These are phyloP conservation scores for Melipona bicolor DNA, from an alignment of 2,888 invertebrate genomes.

Conservation along the genomic window DNA sequence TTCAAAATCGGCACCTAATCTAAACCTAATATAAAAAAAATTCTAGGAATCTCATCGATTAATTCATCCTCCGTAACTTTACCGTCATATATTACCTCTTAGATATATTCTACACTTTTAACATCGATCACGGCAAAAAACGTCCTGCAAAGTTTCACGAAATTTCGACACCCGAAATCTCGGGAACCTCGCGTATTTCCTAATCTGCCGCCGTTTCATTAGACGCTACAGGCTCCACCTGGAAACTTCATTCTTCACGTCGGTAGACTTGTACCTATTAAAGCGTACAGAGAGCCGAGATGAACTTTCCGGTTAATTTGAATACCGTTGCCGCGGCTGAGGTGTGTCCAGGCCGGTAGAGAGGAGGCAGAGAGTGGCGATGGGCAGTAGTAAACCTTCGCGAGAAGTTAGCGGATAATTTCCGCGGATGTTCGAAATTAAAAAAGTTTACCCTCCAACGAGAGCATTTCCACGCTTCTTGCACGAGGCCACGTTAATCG, in stretches of 20 bases:
- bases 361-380: neutral
- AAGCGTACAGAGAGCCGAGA: conserved; percentile 34
- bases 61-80: neutral
- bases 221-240: neutral
- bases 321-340: conserved; percentile 44
- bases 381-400: conserved; percentile 36
- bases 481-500: conserved; percentile 59
- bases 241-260: neutral
- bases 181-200: too few relatives aligned
- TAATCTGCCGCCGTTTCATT: neutral
- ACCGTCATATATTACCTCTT: neutral
- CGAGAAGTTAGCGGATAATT: conserved; percentile 74
- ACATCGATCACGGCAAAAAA: neutral
- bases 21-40: too few relatives aligned
- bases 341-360: neutral
- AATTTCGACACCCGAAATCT: neutral
- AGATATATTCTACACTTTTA: too few relatives aligned
- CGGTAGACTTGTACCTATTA: conserved; percentile 10
- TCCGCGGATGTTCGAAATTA: conserved; percentile 78
- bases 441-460: conserved; percentile 73
- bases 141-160: neutral
- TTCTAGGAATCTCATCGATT: neutral
- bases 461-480: conserved; percentile 51
- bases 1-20: too few relatives aligned
- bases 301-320: conserved; percentile 64